These are phyloP conservation scores for Burhinus oedicnemus DNA, from an alignment of 2,113 vertebrate species.

Conservation along the genomic window DNA sequence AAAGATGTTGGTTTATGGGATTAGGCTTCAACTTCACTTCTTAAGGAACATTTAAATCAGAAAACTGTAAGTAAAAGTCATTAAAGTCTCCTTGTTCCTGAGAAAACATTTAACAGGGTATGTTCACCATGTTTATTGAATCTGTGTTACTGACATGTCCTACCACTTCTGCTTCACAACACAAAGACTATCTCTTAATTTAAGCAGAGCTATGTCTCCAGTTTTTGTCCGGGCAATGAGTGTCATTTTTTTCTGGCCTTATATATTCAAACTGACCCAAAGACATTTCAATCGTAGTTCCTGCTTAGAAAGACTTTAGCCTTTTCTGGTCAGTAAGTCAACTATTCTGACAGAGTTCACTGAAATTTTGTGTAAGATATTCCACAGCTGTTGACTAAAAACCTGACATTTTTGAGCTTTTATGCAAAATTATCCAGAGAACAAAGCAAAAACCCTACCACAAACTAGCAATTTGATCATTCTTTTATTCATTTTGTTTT, in stretches of 20 bases:
- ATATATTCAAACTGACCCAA: background rate
- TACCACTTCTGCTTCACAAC: background rate
- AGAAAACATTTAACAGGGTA: background rate
- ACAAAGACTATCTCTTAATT: background rate
- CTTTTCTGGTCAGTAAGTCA: background rate
- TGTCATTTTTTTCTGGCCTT: background rate
- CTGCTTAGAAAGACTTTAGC: background rate
- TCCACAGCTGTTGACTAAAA: background rate
- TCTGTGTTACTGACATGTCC: background rate
- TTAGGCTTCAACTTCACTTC: background rate
- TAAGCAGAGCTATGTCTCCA: background rate
- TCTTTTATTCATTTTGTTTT: background rate
- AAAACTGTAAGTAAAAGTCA: background rate
- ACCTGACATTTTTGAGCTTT: background rate
- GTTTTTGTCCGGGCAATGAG: background rate
- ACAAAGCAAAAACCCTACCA: background rate
- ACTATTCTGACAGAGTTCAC: background rate
- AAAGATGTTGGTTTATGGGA: background rate
- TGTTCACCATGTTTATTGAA: background rate
- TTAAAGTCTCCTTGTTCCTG: background rate
- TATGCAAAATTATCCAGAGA: background rate
- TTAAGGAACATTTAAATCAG: background rate
- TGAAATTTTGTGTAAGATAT: background rate
- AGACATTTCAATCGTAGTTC: background rate
- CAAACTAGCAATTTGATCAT: background rate